Evolutionary conservation across 1,140 invertebrate species (phyloP).

Genomic region (Saccostrea cuccullata): DNA sequence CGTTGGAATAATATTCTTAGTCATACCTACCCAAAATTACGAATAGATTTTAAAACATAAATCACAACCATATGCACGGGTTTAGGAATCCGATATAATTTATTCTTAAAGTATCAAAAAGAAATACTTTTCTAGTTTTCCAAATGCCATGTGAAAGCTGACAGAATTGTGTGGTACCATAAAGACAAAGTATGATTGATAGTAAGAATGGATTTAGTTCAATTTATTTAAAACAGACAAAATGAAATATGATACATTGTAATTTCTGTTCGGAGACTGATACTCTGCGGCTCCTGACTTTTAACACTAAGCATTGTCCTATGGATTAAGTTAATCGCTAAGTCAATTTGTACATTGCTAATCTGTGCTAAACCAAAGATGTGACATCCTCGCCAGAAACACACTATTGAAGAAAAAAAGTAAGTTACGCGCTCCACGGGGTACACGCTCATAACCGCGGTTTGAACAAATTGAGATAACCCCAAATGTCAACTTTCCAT

Average conservation of each 20-base stretch:
- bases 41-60: slow-evolving; percentile 33
- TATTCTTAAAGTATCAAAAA: neutral
- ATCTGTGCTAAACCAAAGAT: slow-evolving; percentile 32
- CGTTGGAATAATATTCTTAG: slow-evolving; percentile 31
- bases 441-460: neutral
- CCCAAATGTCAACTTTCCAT: slow-evolving; percentile 42
- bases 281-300: neutral
- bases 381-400: neutral
- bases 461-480: slow-evolving; percentile 40
- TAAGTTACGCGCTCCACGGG: slow-evolving; percentile 27
- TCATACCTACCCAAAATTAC: slow-evolving; percentile 37
- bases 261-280: neutral
- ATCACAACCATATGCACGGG: slow-evolving; percentile 21
- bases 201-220: neutral
- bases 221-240: neutral
- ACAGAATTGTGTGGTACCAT: neutral
- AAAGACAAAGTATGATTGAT: slow-evolving; percentile 9
- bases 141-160: slow-evolving; percentile 3
- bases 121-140: neutral
- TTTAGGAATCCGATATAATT: slow-evolving; percentile 22
- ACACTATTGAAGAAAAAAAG: slow-evolving; percentile 40
- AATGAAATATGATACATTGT: neutral
- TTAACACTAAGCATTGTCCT: slow-evolving; percentile 38
- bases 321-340: slow-evolving; percentile 40
- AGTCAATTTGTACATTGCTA: slow-evolving; percentile 37